Evolutionary conservation across 2,888 invertebrate species (phyloP).

Genomic region (Calameuta idolon): DNA sequence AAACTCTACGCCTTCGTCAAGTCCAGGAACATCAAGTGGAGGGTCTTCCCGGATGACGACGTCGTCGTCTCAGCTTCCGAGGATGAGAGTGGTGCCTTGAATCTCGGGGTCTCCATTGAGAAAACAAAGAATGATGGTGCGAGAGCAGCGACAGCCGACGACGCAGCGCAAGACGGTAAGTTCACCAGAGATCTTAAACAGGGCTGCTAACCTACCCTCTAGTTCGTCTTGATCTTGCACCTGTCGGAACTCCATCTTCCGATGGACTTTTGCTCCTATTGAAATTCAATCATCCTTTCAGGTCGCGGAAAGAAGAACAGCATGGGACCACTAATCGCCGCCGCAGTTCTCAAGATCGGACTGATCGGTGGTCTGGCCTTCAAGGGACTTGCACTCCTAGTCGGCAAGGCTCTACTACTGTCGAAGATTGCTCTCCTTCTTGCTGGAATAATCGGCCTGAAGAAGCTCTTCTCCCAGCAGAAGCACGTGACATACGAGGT

Average conservation of each 20-base stretch:
- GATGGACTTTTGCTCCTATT: no score
- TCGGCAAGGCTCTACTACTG: slow-evolving; percentile 86
- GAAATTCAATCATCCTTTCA: slow-evolving; percentile 27
- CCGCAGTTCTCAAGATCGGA: slow-evolving; percentile 84
- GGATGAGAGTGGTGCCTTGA: slow-evolving; percentile 76
- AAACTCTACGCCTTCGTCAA: slow-evolving; percentile 83
- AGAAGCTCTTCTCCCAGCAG: slow-evolving; percentile 83
- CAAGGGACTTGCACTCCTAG: slow-evolving; percentile 83
- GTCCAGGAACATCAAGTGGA: slow-evolving; percentile 82
- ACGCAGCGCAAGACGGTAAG: slow-evolving; percentile 58
- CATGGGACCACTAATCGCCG: slow-evolving; percentile 79
- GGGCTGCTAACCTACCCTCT: no score
- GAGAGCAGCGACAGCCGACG: background rate
- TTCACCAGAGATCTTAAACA: no score
- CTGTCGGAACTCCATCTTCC: no score
- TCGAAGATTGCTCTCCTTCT: slow-evolving; percentile 86
- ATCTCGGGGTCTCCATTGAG: slow-evolving; percentile 79
- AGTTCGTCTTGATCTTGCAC: no score
- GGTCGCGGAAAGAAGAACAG: slow-evolving; percentile 82
- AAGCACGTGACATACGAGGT: slow-evolving; percentile 82
- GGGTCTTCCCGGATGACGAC: slow-evolving; percentile 82
- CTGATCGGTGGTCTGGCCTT: slow-evolving; percentile 84
- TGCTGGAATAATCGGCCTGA: slow-evolving; percentile 84
- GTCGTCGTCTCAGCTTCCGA: slow-evolving; percentile 79
- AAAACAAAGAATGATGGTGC: slow-evolving; percentile 69